Evolutionary conservation across 2,888 invertebrate genomes (phyloP).

Genomic region (Chesias legatella): DNA sequence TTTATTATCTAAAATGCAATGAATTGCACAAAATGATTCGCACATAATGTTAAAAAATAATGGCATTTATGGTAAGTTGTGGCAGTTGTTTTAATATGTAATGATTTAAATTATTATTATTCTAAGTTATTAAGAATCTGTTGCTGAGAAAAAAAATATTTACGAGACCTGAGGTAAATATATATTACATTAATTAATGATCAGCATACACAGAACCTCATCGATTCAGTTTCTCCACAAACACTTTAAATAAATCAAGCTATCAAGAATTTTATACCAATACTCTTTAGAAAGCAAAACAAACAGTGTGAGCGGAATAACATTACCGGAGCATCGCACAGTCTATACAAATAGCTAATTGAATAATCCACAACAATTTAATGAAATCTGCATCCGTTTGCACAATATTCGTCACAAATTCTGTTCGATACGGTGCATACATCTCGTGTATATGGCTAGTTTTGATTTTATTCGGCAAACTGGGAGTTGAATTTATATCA

Average conservation of each 20-base stretch:
- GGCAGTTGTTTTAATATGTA: too few species aligned
- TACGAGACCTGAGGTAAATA: too few species aligned
- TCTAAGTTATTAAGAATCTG: too few species aligned
- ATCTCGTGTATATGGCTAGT: too few species aligned
- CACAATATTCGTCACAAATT: constrained; percentile 21
- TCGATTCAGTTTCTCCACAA: constrained; percentile 12
- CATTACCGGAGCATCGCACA: constrained; percentile 32
- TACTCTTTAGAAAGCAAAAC: constrained; percentile 22
- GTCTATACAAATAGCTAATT: constrained; percentile 41
- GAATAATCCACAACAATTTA: constrained; percentile 42
- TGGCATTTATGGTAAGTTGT: too few species aligned
- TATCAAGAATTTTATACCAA: constrained; percentile 7
- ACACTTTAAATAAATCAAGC: constrained; percentile 16
- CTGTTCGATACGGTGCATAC: constrained; percentile 35
- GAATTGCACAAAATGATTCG: too few species aligned
- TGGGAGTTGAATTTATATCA: constrained; percentile 54
- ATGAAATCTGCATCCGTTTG: constrained; percentile 33
- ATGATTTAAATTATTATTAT: too few species aligned
- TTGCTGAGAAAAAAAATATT: too few species aligned
- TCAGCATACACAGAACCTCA: not conserved
- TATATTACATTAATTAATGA: not conserved
- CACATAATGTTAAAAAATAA: too few species aligned
- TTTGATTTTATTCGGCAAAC: constrained; percentile 48
- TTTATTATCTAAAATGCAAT: too few species aligned
- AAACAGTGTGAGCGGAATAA: constrained; percentile 27